Base-by-base conservation (phyloP, 2,113 vertebrate genomes). In the Menura novaehollandiae region DNA sequence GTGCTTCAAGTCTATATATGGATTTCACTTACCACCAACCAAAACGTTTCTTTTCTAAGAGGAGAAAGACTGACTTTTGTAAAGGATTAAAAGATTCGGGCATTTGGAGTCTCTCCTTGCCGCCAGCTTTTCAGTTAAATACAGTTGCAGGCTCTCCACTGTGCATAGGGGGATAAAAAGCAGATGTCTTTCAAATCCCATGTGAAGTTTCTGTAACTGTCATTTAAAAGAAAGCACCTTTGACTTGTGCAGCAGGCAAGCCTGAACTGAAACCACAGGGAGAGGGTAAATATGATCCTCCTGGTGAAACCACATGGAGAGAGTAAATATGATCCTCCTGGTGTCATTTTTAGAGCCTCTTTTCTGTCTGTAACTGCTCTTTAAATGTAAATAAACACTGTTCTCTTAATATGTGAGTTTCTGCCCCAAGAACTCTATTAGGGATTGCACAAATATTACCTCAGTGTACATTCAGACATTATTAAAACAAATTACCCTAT, bases 401-500 rank as follows among this genome's bases (percentile, higher is more conserved):
- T 73, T 94, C 80, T 86, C 73, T 89, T 91, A 95, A 94, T 90
- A 91, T 62, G 62, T 74, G 94, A 91, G 67, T 98, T 98, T 96
- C 84, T 95, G 93, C 69, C 85, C 82, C 80, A 94, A 81, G 82
- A 95, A 85, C 75, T 46, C 58, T 81, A 83, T 91, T 93, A 97
- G 80, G 82, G 56, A 75, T 95, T 85, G 91, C 80, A 85, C 93
- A 89, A 95, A 86, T 95, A 97, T 98, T 98, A 97, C 97, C 93
- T 98, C 97, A 98, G 91, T 93, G 89, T 92, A 77, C 87, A 62
- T 91, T 95, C 97, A 97, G 97, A 97, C 96, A 78, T 96, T 97
- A 97, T 96, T 98, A 98, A 98, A 98, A 98, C 97, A 98, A 98
- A 98, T 98, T 91, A 94, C 95, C 87, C 87, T 88, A 9, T 78